These are phyloP conservation scores for Tromatobia lineatoria DNA, from an alignment of 2,888 invertebrate species.

Conservation along the genomic window DNA sequence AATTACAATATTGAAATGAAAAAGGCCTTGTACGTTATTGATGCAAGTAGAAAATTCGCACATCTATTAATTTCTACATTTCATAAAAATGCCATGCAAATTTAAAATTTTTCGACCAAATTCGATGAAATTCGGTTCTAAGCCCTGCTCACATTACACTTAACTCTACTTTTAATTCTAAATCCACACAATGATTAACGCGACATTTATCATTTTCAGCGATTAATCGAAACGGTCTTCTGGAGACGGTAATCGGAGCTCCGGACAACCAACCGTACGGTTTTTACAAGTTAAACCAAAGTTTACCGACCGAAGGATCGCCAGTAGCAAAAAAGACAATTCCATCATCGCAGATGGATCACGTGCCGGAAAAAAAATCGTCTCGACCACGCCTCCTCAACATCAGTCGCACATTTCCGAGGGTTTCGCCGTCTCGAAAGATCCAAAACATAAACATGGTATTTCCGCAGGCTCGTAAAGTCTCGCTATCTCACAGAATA, in stretches of 20 bases:
- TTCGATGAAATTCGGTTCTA: too few species aligned
- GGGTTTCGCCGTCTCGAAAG: slow-evolving; percentile 76
- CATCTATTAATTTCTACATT: background rate
- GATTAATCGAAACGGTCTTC: slow-evolving; percentile 42
- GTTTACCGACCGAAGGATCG: slow-evolving; percentile 28
- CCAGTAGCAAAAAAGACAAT: slow-evolving; percentile 5
- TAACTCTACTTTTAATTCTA: too few species aligned
- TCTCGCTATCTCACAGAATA: slow-evolving; percentile 7
- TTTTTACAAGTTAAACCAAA: slow-evolving; percentile 35
- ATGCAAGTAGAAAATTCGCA: too few species aligned
- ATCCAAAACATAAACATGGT: slow-evolving; percentile 78
- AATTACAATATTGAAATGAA: background rate
- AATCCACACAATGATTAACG: background rate
- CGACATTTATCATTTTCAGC: background rate
- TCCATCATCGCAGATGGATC: slow-evolving; percentile 7
- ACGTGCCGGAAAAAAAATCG: background rate
- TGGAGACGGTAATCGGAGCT: slow-evolving; percentile 50
- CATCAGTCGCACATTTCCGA: slow-evolving; percentile 76
- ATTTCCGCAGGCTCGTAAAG: slow-evolving; percentile 53
- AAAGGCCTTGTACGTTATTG: too few species aligned
- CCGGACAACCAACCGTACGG: background rate
- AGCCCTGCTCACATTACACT: too few species aligned
- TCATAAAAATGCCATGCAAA: background rate
- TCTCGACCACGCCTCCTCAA: slow-evolving; percentile 35
- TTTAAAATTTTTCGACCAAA: too few species aligned